Evolutionary conservation across 2,888 invertebrate genomes (phyloP), one percentile per base, ranked within the genome.

Genomic region (Liopterus haemorrhoidalis): DNA sequence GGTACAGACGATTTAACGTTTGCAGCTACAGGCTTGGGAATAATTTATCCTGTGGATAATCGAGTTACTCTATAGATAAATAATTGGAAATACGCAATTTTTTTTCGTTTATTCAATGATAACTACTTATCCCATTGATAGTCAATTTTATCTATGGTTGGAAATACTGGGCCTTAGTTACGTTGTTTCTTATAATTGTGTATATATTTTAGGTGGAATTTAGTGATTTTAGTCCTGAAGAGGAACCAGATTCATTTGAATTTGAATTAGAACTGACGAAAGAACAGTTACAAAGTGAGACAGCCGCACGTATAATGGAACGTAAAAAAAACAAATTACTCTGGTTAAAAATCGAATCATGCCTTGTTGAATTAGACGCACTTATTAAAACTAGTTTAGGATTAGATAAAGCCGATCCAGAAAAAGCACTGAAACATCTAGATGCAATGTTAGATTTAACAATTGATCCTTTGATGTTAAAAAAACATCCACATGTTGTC

Each of bases 401-500:
- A 33, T 64, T 82, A 32, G 78, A 78, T 54, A 73, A 75, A 49
- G 86, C 88, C 0, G 81, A 88, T 56, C 79, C 85, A 0, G 81
- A 84, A 22, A 68, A 76, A 44, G 87, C 88, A 50, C 64, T 89
- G 22, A 76, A 79, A 39, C 69, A 81, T 2, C 68, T 91, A 53
- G 81, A 85, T 30, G 76, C 65, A 8, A 67, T 74, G 54, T 57
- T 71, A 61, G 73, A 73, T 5, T 59, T 84, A 47, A 68, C 79
- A 4, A 62, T 85, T 15, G 81, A 81, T 49, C 78, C 82, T 1
- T 65, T 88, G 15, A 87, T 88, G 83, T 65, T 92, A 28, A 75
- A 86, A 43, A 89, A 89, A 55, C 85, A 89, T 69, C 82, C 88
- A 0, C 78, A 81, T 32, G 76, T 85, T 53, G 74, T 90, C 32